phyloP scores from a whole-genome alignment of 2,888 invertebrate species.

The Drosophila robusta region DNA sequence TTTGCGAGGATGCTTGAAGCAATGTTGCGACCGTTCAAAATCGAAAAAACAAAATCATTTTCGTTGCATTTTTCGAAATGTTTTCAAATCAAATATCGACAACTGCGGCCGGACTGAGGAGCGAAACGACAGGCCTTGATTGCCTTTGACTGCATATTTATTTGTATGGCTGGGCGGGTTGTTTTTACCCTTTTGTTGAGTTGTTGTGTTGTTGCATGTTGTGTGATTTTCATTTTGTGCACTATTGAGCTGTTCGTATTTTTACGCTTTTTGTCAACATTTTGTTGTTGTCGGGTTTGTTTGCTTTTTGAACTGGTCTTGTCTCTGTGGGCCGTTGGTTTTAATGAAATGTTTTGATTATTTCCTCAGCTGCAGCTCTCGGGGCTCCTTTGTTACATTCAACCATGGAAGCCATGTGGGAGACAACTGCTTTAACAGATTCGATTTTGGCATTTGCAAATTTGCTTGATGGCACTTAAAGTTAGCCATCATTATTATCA shows the following conservation, averaged over 20 bases:
- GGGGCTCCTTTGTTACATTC: conserved; percentile 11
- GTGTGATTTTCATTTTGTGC: conserved; percentile 56
- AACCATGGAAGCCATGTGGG: conserved; percentile 4
- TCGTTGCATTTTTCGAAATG: conserved; percentile 70
- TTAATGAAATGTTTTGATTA: conserved; percentile 76
- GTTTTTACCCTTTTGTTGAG: conserved; percentile 12
- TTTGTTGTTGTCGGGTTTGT: conserved; percentile 63
- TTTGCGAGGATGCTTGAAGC: conserved; percentile 58
- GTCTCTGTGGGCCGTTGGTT: conserved; percentile 35
- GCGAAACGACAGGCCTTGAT: conserved; percentile 63
- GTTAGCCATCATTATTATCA: background rate
- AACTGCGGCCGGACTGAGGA: conserved; percentile 58
- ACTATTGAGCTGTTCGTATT: conserved; percentile 63
- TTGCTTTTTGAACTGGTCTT: conserved; percentile 41
- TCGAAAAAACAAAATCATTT: conserved; percentile 49
- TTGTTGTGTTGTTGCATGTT: conserved; percentile 45
- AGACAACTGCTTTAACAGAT: conserved; percentile 13
- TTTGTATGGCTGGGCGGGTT: conserved; percentile 59
- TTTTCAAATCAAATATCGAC: conserved; percentile 81
- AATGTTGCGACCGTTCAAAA: conserved; percentile 59
- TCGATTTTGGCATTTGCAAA: conserved; percentile 1
- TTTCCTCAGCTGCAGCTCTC: conserved; percentile 16
- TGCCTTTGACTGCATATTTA: conserved; percentile 80
- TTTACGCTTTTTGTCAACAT: conserved; percentile 75
- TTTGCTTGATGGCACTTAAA: conserved; percentile 11